These are phyloP conservation scores for Threskiornis aethiopicus DNA, from an alignment of 2,797 vertebrate species.

Conservation along the genomic window DNA sequence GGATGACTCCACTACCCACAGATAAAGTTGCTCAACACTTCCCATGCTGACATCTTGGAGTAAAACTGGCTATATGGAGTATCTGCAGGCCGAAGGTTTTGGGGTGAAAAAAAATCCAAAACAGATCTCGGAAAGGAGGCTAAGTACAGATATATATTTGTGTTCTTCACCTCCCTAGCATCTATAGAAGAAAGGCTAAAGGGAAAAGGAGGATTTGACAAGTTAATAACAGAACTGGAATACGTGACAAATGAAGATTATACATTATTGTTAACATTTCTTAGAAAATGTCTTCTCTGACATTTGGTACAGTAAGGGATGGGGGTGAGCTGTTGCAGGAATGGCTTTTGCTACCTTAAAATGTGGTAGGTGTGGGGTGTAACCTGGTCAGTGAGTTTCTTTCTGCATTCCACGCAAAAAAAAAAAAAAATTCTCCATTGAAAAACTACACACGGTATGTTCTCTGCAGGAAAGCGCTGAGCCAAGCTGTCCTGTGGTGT, in stretches of 20 bases:
- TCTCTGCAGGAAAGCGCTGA: background rate
- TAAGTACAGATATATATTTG: background rate
- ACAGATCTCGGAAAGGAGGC: background rate
- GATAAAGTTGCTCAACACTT: background rate
- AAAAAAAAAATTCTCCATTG: background rate
- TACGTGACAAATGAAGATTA: background rate
- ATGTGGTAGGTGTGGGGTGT: background rate
- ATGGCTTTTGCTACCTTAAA: background rate
- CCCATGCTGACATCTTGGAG: background rate
- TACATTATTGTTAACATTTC: background rate
- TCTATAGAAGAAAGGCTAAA: background rate
- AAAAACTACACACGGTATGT: accelerated
- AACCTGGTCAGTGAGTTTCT: background rate
- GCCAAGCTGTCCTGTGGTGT: background rate
- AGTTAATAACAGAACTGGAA: background rate
- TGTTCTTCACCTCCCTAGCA: background rate
- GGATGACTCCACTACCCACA: background rate
- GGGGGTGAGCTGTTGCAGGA: background rate
- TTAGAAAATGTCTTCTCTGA: background rate
- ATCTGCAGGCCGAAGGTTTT: background rate
- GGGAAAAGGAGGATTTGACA: background rate
- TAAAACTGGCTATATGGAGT: background rate
- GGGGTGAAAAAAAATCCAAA: background rate
- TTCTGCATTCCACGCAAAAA: background rate
- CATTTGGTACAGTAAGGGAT: background rate